Base-by-base conservation (phyloP, 2,888 invertebrate species). In the Sminthurides aquaticus region DNA sequence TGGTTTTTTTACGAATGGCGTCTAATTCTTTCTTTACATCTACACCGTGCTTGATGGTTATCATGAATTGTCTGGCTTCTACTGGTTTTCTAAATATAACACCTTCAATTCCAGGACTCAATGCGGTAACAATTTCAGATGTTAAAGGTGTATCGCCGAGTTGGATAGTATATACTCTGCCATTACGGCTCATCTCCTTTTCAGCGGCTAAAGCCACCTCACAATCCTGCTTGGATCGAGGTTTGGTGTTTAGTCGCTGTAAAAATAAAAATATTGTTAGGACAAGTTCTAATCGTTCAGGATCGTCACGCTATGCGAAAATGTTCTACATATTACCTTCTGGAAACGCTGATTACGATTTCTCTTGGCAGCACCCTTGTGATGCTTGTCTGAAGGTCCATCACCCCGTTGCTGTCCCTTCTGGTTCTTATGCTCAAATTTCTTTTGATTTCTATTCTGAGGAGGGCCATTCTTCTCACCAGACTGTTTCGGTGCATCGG, bases 21-120 rank as follows among this genome's bases (percentile, higher is more conserved):
- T 70, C 72, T 26, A 74, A 28, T 67, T 71, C 74, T 57, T 74
- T 74, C 60, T 72, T 72, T 24, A 71, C 60, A 55, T 74, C 68
- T 8, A 63, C 54, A 28, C 65, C 66, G 18, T 68, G 69, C 48
- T 71, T 71, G 20, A 74, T 65, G 11, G 72, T 69, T n/a, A 74
- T 24, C 8, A 71, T 58, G 60, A 74, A 74, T 18, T 67, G 64
- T 11, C 74, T 49, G 1, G 71, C 69, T 59, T 72, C 74, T 2
- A 74, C 57, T 3, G 71, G 66, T 34, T 67, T 68, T 2, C 66
- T 65, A 57, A 74, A 74, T 28, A 74, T 64, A n/a, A 67, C 70
- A 28, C 65, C 67, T 64, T 74, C 74, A 22, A 74, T 64, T 1
- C 52, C 43, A 3, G 62, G 15, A 3, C 63, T 67, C 72, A 72